phyloP scores from a whole-genome alignment of 2,113 vertebrate species.

The Narcine bancroftii region DNA sequence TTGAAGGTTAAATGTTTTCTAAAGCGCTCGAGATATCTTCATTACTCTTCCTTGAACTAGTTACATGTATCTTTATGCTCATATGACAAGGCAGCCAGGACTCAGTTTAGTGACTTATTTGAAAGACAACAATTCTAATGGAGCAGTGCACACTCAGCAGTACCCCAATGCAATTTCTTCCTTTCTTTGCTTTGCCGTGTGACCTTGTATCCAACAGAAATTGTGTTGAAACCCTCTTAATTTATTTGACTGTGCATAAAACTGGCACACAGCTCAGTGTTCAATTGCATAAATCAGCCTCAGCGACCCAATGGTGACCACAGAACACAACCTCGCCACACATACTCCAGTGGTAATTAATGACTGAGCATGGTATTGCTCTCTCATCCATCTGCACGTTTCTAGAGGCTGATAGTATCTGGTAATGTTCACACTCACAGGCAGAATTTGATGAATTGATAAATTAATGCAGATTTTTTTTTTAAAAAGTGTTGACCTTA shows the following conservation, averaged over 20 bases:
- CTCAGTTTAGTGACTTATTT: neutral
- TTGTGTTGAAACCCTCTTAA: neutral
- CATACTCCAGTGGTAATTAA: neutral
- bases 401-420: conserved; percentile 12
- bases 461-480: neutral
- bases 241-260: neutral
- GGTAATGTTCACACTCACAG: neutral
- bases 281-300: neutral
- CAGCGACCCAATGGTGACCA: neutral
- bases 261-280: neutral
- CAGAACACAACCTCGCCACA: neutral
- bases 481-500: conserved; percentile 7
- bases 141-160: neutral
- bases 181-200: neutral
- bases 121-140: neutral
- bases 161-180: neutral
- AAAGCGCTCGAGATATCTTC: neutral
- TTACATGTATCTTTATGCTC: neutral
- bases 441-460: conserved; percentile 23
- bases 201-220: neutral
- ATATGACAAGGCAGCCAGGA: neutral
- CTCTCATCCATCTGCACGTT: neutral
- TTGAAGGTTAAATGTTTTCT: neutral
- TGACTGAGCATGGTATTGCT: neutral
- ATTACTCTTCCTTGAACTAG: neutral